Evolutionary conservation across 2,113 vertebrate species (phyloP), one percentile per base, ranked within the genome.

Genomic region (Protobothrops mucrosquamatus): DNA sequence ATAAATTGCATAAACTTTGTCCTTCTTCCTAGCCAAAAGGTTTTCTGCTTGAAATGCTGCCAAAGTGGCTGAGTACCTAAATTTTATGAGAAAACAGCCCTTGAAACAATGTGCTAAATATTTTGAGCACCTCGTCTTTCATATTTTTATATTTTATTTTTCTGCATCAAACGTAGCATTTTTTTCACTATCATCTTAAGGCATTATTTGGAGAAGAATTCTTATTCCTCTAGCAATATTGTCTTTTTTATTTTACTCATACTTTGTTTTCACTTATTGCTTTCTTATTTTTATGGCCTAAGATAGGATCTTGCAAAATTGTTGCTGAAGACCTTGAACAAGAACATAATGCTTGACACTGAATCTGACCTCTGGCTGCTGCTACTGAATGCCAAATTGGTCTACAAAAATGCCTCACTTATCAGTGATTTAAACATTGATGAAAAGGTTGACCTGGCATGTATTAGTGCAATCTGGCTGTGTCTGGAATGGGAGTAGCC

Each of bases 21-120:
- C 52, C 43, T 74, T 20, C 2, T 20, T 24, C 43, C 74, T 46
- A 4, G 0, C 34, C 61, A 85, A 94, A 95, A 95, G 46, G 4
- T 26, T 90, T 95, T 57, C 93, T 93, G 95, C 91, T 94, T 81
- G 95, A 93, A 93, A 0, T 0, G 91, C 91, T 96, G 95, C 95
- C 96, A 97, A 95, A 91, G 92, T 95, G 93, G 3, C 0, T 92
- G 56, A 94, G 93, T 93, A 87, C 91, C 91, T 92, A 93, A 96
- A 95, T 92, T 59, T 54, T 86, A 81, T 14, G 89, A 92, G 55
- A 91, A 52, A 24, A 85, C 46, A 95, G 93, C 39, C 55, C 87
- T 69, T 94, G 94, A 95, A 94, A 94, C 85, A 91, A 23, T 93
- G 34, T 26, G 81, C 81, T n/a, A 94, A 92, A 94, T 91, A 92